Evolutionary conservation across 2,797 vertebrate species (phyloP), one percentile per base, ranked within the genome.

Genomic region (Characodon lateralis): DNA sequence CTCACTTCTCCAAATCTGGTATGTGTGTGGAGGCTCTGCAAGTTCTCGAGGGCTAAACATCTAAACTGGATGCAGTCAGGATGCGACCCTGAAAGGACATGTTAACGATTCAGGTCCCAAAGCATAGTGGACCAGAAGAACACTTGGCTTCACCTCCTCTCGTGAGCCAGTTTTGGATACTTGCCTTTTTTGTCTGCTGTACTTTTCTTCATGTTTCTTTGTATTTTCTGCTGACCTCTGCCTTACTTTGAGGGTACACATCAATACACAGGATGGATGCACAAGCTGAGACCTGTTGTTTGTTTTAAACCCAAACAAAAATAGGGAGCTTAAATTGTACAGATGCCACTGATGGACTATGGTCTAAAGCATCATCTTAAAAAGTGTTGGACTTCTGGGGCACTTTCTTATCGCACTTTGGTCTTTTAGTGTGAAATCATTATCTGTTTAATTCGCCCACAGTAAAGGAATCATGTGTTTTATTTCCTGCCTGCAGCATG

Each of bases 151-250:
- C 77, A 87, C 88, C 89, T 89, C 85, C 87, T 92, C 55, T 92
- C 79, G 88, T 76, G 78, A 90, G 88, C 87, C 88, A 87, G 90
- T 90, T 90, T 35, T 89, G 85, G 86, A 91, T 80, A 85, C 85
- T 91, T 91, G 89, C 91, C 91, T 91, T 91, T 71, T 89, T 79
- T 84, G 89, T 85, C 88, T 85, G 81, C 81, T 82, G 74, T 8
- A 28, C 82, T 79, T 86, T 28, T 74, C 70, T 89, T 88, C 74
- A 69, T 50, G 61, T 73, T 76, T 76, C 79, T 90, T 81, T 89
- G 79, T 88, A 80, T 90, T 87, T 85, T 89, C 91, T 88, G 87
- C 89, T 93, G 92, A 89, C 85, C 92, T 93, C 92, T 92, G 93
- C 91, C 92, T 94, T 93, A 94, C 87, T 48, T 78, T 88, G 84